phyloP scores from a whole-genome alignment of 2,888 invertebrate genomes.

The Seira musarum region DNA sequence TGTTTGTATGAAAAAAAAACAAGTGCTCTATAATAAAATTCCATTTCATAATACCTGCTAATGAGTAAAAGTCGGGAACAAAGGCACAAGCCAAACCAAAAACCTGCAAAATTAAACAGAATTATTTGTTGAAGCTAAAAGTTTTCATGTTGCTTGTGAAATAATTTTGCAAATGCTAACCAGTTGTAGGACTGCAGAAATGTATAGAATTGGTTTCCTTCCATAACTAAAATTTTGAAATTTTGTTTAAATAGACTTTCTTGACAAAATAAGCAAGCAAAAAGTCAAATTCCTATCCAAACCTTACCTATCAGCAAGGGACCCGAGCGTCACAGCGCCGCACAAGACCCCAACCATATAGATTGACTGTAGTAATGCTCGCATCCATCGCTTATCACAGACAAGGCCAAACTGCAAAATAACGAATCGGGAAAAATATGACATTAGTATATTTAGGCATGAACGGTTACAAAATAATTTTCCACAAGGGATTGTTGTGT shows the following conservation, averaged over 20 bases:
- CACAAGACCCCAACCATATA: slow-evolving; percentile 88
- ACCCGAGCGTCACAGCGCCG: slow-evolving; percentile 85
- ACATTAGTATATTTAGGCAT: neutral
- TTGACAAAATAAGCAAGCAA: too few species aligned
- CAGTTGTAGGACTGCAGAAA: slow-evolving; percentile 83
- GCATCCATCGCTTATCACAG: slow-evolving; percentile 86
- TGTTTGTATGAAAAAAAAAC: too few species aligned
- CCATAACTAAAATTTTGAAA: slow-evolving; percentile 75
- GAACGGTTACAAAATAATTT: too few species aligned
- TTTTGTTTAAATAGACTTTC: too few species aligned
- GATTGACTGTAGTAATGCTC: slow-evolving; percentile 81
- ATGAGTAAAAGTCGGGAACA: slow-evolving; percentile 76
- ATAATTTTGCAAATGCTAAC: slow-evolving; percentile 21
- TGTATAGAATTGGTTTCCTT: slow-evolving; percentile 84
- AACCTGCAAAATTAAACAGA: neutral
- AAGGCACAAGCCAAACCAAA: slow-evolving; percentile 82
- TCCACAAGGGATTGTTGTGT: neutral
- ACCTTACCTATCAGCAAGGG: slow-evolving; percentile 82
- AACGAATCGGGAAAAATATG: neutral
- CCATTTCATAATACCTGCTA: too few species aligned
- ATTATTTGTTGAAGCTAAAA: neutral
- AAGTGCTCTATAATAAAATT: too few species aligned
- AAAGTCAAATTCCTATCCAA: too few species aligned
- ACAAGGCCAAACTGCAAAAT: slow-evolving; percentile 81
- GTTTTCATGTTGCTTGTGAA: neutral